Evolutionary conservation across 64 coral and sea anemone species (phyloP).

Genomic region (Montipora sp.): DNA sequence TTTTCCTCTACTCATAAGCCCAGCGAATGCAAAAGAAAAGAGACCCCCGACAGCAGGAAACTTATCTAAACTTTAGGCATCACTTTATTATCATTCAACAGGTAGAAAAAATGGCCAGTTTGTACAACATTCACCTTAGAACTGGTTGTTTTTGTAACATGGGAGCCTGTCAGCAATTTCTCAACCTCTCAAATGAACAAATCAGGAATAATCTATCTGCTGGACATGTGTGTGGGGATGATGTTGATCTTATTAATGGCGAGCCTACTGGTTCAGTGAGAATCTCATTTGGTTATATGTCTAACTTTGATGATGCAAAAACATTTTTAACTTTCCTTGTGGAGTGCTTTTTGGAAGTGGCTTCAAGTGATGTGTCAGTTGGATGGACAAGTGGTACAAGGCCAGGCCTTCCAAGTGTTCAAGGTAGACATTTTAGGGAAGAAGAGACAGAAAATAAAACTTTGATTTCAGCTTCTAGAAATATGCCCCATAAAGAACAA

Average conservation of each 20-base stretch:
- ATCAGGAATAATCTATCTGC: constrained; percentile 70
- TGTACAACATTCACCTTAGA: constrained; percentile 91
- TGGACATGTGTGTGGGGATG: constrained; percentile 96
- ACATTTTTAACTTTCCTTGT: constrained; percentile 81
- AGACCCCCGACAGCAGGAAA: too few species aligned
- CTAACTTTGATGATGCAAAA: constrained; percentile 85
- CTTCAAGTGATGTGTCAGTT: neutral
- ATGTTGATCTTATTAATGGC: constrained; percentile 88
- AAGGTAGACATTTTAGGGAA: neutral
- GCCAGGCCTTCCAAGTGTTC: neutral
- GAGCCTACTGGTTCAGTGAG: constrained; percentile 95
- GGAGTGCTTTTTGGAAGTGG: constrained; percentile 83
- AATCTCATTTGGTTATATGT: constrained; percentile 99
- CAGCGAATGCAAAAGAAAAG: too few species aligned
- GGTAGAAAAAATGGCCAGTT: constrained; percentile 94
- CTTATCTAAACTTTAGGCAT: neutral
- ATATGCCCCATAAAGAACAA: neutral
- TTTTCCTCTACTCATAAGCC: too few species aligned
- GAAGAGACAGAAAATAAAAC: neutral
- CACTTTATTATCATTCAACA: neutral
- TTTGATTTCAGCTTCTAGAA: neutral
- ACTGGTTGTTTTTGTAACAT: constrained; percentile 98
- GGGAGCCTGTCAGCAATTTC: constrained; percentile 80
- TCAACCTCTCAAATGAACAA: constrained; percentile 80
- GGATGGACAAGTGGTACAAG: neutral